phyloP scores from a whole-genome alignment of 2,113 vertebrate genomes.

The Sturnira hondurensis region DNA sequence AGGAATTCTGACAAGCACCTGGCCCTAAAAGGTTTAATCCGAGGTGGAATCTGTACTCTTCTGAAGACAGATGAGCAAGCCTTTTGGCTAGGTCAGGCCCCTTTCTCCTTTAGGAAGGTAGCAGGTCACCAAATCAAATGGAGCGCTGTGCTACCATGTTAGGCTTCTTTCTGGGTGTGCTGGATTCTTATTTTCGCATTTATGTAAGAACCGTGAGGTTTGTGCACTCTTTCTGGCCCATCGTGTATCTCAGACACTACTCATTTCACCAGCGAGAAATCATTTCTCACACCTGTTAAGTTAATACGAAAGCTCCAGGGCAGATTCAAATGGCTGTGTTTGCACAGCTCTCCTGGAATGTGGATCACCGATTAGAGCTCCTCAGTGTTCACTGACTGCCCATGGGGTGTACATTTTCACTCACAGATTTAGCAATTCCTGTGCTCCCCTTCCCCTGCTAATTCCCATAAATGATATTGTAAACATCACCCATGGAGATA shows the following conservation, averaged over 20 bases:
- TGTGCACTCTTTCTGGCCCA: background rate
- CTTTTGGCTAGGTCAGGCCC: background rate
- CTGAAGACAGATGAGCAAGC: background rate
- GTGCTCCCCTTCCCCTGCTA: background rate
- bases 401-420: background rate
- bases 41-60: background rate
- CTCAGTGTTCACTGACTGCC: background rate
- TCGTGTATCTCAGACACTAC: background rate
- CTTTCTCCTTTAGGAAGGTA: background rate
- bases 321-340: background rate
- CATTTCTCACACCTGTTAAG: background rate
- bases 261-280: background rate
- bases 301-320: background rate
- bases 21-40: background rate
- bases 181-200: slow-evolving; percentile 20
- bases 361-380: background rate
- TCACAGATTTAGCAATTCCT: background rate
- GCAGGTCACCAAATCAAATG: background rate
- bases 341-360: background rate
- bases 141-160: background rate
- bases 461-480: background rate
- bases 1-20: background rate
- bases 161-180: background rate
- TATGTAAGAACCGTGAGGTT: background rate
- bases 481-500: slow-evolving; percentile 1